Conservation (phyloP, 2,888 invertebrate genomes). For the Branchipolynoe longqiensis region DNA sequence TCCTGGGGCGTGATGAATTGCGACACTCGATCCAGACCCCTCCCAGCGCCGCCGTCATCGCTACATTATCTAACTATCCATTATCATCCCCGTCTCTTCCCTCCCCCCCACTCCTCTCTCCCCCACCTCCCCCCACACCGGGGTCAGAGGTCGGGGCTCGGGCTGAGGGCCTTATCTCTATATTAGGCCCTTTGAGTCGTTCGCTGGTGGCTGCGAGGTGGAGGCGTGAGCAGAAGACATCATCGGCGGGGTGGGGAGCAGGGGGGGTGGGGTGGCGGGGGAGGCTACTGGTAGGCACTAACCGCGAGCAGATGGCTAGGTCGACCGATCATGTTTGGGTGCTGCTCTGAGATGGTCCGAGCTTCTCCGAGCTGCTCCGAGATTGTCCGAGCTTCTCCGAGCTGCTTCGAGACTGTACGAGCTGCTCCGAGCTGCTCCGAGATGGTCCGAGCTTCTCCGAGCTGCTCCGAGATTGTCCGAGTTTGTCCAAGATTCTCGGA, state of each 20-base stretch:
- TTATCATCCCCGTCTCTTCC: background rate
- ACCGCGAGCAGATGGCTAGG: constrained; percentile 16
- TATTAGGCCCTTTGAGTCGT: constrained; percentile 49
- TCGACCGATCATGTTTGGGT: no score
- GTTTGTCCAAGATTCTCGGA: no score
- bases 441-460: no score
- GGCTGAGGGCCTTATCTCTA: constrained; percentile 30
- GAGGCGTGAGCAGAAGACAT: background rate
- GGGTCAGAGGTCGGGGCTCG: constrained; percentile 6
- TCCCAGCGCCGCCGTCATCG: background rate
- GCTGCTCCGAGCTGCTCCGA: no score
- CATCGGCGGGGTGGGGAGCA: background rate
- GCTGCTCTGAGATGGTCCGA: no score
- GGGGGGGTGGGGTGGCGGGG: no score
- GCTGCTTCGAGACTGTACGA: no score
- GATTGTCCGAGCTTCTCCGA: no score
- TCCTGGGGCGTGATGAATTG: background rate
- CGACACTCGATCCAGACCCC: background rate
- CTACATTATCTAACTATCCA: constrained; percentile 16
- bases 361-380: no score
- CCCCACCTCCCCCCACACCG: background rate
- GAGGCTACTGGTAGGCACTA: no score
- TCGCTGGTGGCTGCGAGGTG: no score
- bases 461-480: no score
- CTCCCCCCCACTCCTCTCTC: background rate